Base-by-base conservation (phyloP, 2,888 invertebrate genomes). In the Stomorhina lunata region DNA sequence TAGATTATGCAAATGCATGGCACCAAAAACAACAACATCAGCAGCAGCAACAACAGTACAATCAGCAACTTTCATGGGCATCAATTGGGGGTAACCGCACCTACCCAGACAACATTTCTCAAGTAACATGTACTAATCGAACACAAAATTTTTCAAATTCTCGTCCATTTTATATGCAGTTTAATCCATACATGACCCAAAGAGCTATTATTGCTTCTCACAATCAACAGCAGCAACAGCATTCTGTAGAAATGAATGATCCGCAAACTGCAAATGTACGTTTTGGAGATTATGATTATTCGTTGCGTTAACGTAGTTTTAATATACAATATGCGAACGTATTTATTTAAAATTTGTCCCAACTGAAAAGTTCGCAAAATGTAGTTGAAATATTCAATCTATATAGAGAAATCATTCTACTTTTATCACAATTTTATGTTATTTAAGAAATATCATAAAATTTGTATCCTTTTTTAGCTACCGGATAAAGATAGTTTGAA, bases 191-290 rank as follows among this genome's bases (percentile, higher is more conserved):
- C 37, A 73, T 82, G 80, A 73, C 81, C 86, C 61, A 87, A 86
- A 83, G 87, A 86, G n/a, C 87, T 85, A 10, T 72, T 86, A 79
- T 85, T 88, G 86, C 88, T 32, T 85, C 88, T 34, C 86, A 86
- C 32, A 84, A 71, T 66, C 82, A 76, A 57, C 82, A 59, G 45
- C 25, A 50, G 61, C 72, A 59, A 48, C 66, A 69, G 25, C 71
- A 68, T 50, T 68, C 69, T 17, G 43, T 53, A 53, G 85, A 85
- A 71, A 71, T 77, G 43, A 82, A 72, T 61, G 85, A 80, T 20
- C 45, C 66, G 48, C 84, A 85, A 63, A 27, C 71, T 34, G 77
- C 77, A 57, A 84, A 81, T 68, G 53, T 84, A 37, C 84, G 84
- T 32, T 83, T 83, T 68, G 75, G 79, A 27, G 85, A 84, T 32